Evolutionary conservation across 2,797 vertebrate genomes (phyloP), one percentile per base, ranked within the genome.

Genomic region (Semotilus atromaculatus): DNA sequence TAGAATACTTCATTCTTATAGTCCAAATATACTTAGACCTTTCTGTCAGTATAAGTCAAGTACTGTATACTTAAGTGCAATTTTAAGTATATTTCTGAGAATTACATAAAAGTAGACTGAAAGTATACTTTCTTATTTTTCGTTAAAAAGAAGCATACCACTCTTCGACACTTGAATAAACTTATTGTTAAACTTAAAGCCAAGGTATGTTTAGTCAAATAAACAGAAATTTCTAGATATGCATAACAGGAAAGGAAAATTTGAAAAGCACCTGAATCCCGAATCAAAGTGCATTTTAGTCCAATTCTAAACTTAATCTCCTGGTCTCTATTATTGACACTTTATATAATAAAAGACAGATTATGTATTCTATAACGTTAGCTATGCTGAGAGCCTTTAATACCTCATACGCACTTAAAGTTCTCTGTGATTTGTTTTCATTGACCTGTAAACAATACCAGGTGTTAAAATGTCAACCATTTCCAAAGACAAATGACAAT

Each of bases 381-480:
- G 55, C 71, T 19, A 53, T 75, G 81, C 72, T 3, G n/a, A 40
- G 45, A 83, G 60, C 72, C 60, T 83, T 29, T 38, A 83, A 76
- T 40, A 7, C 72, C 48, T 76, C 18, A 64, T 84, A 70, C 36
- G 66, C 14, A 67, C 18, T 55, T 55, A 73, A 78, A 62, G 31
- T 78, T 71, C 64, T 78, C 45, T 84, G 72, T 73, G 73, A 74
- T 88, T 53, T 78, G 58, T 78, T 85, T 80, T 62, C 48, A 68
- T 23, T 83, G 68, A 81, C 80, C 72, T 81, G 84, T 86, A 79
- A 89, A 87, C 73, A 86, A 75, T 70, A 77, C 18, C 48, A 78
- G 73, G 64, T 78, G 73, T 77, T 77, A 53, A 19, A 81, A 81
- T 81, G 81, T 85, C 72, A 60, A 34, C 31, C 26, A 81, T 60